A percentile compares a stretch with the other conserved stretches of the same genome.
Conservation (phyloP, 1,140 invertebrate genomes). For the Conus ventricosus region DNA sequence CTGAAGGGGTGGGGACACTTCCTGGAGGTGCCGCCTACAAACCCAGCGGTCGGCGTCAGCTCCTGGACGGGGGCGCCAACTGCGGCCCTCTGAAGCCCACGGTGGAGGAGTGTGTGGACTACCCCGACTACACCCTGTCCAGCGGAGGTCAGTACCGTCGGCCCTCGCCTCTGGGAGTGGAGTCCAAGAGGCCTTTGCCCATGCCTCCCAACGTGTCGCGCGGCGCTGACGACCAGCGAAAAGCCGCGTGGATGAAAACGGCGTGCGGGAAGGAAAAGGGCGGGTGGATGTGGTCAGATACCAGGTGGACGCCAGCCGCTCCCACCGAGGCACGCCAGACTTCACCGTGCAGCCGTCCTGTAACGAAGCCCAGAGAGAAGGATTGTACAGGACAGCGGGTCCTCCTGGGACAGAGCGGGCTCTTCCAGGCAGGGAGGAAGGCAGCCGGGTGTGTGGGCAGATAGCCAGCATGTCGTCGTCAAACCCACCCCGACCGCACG, state of each 20-base stretch:
- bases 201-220: slow-evolving; percentile 58
- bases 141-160: slow-evolving; percentile 64
- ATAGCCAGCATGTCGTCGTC: slow-evolving; percentile 54
- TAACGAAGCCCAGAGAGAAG: not conserved
- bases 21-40: not conserved
- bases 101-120: slow-evolving; percentile 39
- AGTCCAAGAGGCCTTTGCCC: slow-evolving; percentile 49
- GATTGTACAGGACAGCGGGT: not conserved
- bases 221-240: slow-evolving; percentile 50
- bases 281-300: slow-evolving; percentile 66
- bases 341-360: not conserved
- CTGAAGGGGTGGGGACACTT: not conserved
- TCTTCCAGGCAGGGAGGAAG: not conserved
- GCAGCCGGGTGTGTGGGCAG: not conserved
- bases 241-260: slow-evolving; percentile 64
- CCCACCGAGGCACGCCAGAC: slow-evolving; percentile 19
- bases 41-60: not conserved
- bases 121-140: slow-evolving; percentile 64
- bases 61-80: not conserved
- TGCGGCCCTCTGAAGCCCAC: not conserved
- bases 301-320: slow-evolving; percentile 49
- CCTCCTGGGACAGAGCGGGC: no score
- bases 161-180: slow-evolving; percentile 53
- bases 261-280: slow-evolving; percentile 51
- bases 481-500: slow-evolving; percentile 57